phyloP scores from a whole-genome alignment of 2,888 invertebrate species.

The Pandemis heparana region DNA sequence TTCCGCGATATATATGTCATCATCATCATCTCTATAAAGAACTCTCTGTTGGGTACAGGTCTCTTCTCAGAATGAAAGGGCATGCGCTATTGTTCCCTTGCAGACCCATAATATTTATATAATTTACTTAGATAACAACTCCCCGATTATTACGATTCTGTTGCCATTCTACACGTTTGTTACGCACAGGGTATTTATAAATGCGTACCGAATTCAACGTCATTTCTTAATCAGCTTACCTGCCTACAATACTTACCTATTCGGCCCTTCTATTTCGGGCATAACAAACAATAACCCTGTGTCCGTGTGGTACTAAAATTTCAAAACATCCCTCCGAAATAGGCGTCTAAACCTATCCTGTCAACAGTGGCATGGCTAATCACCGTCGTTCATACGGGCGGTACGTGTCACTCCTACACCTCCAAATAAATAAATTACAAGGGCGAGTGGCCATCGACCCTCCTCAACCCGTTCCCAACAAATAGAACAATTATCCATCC shows the following conservation, averaged over 20 bases:
- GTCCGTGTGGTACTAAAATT: constrained; percentile 1
- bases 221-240: background rate
- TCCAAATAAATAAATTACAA: constrained; percentile 71
- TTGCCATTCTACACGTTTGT: background rate
- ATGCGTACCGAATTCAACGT: background rate
- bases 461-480: constrained; percentile 68
- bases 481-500: constrained; percentile 80
- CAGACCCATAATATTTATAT: too few species aligned
- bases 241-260: background rate
- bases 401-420: constrained; percentile 54
- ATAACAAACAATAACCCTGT: constrained; percentile 9
- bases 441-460: constrained; percentile 63
- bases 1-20: too few species aligned
- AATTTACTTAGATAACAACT: too few species aligned
- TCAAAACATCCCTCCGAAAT: constrained; percentile 12
- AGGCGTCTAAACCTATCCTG: constrained; percentile 21
- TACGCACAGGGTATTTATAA: background rate
- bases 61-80: too few species aligned
- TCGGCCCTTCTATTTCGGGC: constrained; percentile 9
- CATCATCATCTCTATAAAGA: too few species aligned
- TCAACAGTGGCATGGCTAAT: constrained; percentile 44
- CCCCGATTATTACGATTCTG: background rate
- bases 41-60: too few species aligned
- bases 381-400: constrained; percentile 52
- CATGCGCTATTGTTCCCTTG: too few species aligned